phyloP scores from a whole-genome alignment of 2,797 vertebrate genomes.

The Gallinago stenura region DNA sequence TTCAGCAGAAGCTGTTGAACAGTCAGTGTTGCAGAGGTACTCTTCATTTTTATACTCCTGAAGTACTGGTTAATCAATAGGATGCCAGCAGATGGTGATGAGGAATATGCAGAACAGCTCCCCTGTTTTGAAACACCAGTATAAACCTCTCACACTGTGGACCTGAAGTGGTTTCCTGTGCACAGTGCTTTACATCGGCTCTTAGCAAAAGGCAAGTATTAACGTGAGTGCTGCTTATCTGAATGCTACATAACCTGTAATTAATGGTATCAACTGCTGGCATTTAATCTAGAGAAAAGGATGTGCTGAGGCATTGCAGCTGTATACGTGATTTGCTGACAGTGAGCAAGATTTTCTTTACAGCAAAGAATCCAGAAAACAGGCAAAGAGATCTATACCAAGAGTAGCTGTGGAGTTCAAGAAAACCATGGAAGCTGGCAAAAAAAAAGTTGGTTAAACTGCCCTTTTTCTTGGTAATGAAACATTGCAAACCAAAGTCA shows the following conservation, averaged over 20 bases:
- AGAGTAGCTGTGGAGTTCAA: background rate
- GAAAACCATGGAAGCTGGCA: background rate
- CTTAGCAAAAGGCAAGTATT: conserved; percentile 17
- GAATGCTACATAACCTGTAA: conserved; percentile 57
- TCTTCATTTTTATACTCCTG: background rate
- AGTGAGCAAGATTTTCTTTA: conserved; percentile 10
- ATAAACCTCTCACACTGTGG: background rate
- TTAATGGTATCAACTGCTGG: conserved; percentile 52
- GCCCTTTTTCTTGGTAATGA: background rate
- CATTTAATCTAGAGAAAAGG: conserved; percentile 49
- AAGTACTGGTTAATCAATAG: conserved; percentile 11
- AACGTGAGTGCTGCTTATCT: conserved; percentile 56
- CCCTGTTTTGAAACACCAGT: background rate
- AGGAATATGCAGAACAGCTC: conserved; percentile 4
- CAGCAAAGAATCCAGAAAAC: conserved; percentile 19
- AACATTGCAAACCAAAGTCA: background rate
- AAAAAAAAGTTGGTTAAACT: background rate
- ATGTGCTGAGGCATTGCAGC: conserved; percentile 44
- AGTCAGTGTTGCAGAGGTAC: background rate
- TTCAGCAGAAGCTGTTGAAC: background rate
- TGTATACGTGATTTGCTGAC: conserved; percentile 43
- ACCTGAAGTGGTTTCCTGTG: conserved; percentile 2
- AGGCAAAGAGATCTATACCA: background rate
- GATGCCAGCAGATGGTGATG: background rate
- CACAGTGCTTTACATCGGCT: background rate